Base-by-base conservation (phyloP, 2,888 invertebrate species). In the Syrista parreyssii region DNA sequence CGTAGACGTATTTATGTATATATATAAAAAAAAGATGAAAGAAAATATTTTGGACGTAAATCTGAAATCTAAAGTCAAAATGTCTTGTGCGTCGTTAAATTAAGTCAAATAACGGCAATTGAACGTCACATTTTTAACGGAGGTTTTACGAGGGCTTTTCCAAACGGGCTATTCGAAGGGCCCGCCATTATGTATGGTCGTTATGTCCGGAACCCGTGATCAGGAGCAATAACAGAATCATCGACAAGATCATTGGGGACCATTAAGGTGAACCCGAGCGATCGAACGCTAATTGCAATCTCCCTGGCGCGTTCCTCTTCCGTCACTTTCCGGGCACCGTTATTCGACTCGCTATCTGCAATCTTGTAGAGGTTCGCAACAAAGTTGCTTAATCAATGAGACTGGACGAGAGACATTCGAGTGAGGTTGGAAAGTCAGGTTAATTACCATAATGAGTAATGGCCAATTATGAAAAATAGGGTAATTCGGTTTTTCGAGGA, bases 211-310 rank as follows among this genome's bases (percentile, higher is more conserved):
- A 80, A 80, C 81, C 84, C 79, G 80, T 84, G 74, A 84, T 84
- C 81, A 81, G 79, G 81, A 82, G 79, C 83, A 82, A 82, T 82
- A 82, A 83, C 81, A 79, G 79, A 80, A 79, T 80, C 77, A 78
- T 81, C 80, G 77, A 79, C 55, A 55, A 55, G 55, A 55, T 23
- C 55, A 55, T 55, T 55, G 55, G 23, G 15, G 55, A 55, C 55
- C 55, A 55, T 55, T 55, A 55, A 55, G 55, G 23, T 55, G 55
- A 55, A 23, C 55, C 23, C 55, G 6, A 55, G 23, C 55, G 23
- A 55, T 55, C 55, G 23, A 55, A 55, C 55, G 55, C 55, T 55
- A 55, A 55, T 55, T 55, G 55, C 55, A 55, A 55, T 23, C 55
- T 55, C 23, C 55, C 9, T 55, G 55, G 23, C 23, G 55, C 9